Evolutionary conservation across 2,797 vertebrate genomes (phyloP), one percentile per base, ranked within the genome.

Genomic region (Sarcoramphus papa): DNA sequence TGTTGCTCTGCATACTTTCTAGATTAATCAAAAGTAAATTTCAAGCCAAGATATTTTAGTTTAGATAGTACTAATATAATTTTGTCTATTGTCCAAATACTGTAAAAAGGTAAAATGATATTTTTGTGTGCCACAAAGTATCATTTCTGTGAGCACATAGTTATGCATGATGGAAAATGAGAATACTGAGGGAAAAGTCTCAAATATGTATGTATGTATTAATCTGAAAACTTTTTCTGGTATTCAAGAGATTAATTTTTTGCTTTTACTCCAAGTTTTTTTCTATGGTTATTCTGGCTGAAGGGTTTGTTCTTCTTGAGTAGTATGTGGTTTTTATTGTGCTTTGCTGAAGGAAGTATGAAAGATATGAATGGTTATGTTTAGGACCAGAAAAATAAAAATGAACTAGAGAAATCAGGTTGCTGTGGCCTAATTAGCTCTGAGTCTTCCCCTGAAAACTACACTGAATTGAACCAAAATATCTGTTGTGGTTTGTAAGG

Each of bases 1-100:
- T 95, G 84, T 96, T 95, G 65, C 82, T 94, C 69, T 94, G 82
- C 88, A 91, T 96, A 77, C 82, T 97, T 97, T 89, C 69, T 97
- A 69, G 56, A 54, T 92, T 87, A 90, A 95, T 97, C 95, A 94
- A 91, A 95, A 77, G 50, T 47, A 67, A 88, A 85, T 96, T 91
- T 95, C 79, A 95, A 96, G 62, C 80, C 93, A 93, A 97, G 83
- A 53, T 92, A 63, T 93, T 95, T 96, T 94, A 93, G 81, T 94
- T 91, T 96, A 92, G 93, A 64, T 93, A 92, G 28, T 88, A 54
- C 75, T 91, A 83, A 30, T 9, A 22, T 19, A 64, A 64, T 87
- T 94, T 96, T 95, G 27, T 96, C 77, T 91, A 12, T 86, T 96
- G 33, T 81, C 43, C 78, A 92, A 96, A 88, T n/a, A 93, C 56